A percentile compares a stretch with the other conserved stretches of the same genome.
phyloP scores from a whole-genome alignment of 2,797 vertebrate species.

The Crypturellus tataupa region DNA sequence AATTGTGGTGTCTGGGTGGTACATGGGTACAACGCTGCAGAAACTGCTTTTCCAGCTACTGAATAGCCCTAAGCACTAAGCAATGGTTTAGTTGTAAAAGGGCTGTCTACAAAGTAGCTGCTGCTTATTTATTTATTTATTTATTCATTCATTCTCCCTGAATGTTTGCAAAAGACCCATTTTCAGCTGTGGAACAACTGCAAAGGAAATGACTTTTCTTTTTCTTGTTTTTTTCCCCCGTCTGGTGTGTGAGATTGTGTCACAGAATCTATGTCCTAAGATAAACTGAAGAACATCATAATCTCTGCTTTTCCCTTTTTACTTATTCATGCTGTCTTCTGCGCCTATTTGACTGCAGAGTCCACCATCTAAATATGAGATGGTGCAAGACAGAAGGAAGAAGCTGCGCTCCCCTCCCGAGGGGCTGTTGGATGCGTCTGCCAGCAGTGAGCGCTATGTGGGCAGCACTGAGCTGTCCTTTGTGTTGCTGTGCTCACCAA shows the following conservation, averaged over 20 bases:
- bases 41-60: constrained; percentile 11
- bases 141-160: too few species aligned
- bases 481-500: constrained; percentile 51
- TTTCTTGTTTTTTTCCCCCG: neutral
- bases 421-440: neutral
- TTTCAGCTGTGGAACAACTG: neutral
- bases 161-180: neutral
- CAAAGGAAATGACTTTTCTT: neutral
- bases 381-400: fast-evolving
- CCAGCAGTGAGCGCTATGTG: constrained; percentile 33
- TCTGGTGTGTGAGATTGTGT: neutral
- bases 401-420: neutral
- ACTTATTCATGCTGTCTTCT: neutral
- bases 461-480: constrained; percentile 54
- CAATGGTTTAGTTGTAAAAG: constrained; percentile 43
- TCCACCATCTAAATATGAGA: neutral
- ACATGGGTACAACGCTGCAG: constrained; percentile 32
- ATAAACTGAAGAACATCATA: neutral
- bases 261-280: neutral
- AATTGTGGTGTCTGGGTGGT: constrained; percentile 33
- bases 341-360: neutral
- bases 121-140: too few species aligned
- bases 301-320: neutral
- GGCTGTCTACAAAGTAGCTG: neutral
- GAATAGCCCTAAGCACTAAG: constrained; percentile 46